Evolutionary conservation across 2,888 invertebrate genomes (phyloP).

Genomic region (Galerucella calmariensis): DNA sequence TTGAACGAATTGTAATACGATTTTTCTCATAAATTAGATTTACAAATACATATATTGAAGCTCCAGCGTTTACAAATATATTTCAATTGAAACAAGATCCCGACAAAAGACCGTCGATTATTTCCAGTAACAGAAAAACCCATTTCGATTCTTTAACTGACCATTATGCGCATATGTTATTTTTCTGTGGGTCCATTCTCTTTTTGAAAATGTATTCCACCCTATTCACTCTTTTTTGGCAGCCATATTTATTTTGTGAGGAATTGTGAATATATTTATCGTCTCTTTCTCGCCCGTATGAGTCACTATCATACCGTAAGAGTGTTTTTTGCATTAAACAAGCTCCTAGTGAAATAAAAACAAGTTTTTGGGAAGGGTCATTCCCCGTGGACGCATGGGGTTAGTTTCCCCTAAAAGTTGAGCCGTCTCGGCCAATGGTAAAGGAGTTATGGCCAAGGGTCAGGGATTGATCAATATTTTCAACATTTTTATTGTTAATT

Average conservation of each 20-base stretch:
- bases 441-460: slow-evolving; percentile 36
- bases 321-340: slow-evolving; percentile 39
- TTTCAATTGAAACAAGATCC: slow-evolving; percentile 35
- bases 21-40: slow-evolving; percentile 34
- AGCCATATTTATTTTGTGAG: slow-evolving; percentile 35
- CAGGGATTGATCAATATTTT: slow-evolving; percentile 36
- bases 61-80: slow-evolving; percentile 31
- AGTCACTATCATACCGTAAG: slow-evolving; percentile 30
- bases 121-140: slow-evolving; percentile 40
- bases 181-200: slow-evolving; percentile 44
- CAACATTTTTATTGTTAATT: slow-evolving; percentile 17
- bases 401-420: slow-evolving; percentile 37
- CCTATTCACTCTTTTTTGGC: slow-evolving; percentile 34
- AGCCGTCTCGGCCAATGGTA: slow-evolving; percentile 32
- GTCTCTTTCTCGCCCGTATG: slow-evolving; percentile 31
- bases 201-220: slow-evolving; percentile 31
- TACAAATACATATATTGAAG: slow-evolving; percentile 16
- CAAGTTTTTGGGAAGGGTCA: slow-evolving; percentile 41
- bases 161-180: slow-evolving; percentile 44
- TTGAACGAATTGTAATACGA: slow-evolving; percentile 27
- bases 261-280: slow-evolving; percentile 30
- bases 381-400: slow-evolving; percentile 38
- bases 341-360: slow-evolving; percentile 36
- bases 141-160: slow-evolving; percentile 43
- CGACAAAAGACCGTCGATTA: slow-evolving; percentile 38